phyloP scores from a whole-genome alignment of 2,113 vertebrate species.

The Elephantulus edwardii region DNA sequence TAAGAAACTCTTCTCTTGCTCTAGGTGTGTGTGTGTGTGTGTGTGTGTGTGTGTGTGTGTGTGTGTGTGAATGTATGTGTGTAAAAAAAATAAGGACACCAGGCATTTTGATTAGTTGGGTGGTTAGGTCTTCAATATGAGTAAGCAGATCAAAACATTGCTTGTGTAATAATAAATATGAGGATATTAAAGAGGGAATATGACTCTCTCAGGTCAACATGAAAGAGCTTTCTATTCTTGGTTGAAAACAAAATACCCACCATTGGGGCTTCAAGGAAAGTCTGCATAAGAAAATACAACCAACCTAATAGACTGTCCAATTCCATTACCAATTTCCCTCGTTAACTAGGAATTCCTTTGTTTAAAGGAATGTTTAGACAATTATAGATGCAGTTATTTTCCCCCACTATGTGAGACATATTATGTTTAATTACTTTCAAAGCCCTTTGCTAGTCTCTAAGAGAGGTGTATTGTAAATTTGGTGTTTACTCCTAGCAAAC shows the following conservation, averaged over 20 bases:
- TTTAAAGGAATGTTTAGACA: not conserved
- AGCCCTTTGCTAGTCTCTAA: not conserved
- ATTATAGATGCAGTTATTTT: not conserved
- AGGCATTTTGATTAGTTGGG: not conserved
- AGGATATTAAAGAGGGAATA: slow-evolving; percentile 17
- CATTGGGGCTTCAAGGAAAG: not conserved
- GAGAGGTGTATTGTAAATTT: not conserved
- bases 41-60: not conserved
- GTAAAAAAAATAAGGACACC: too few species aligned
- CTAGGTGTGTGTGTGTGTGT: not conserved
- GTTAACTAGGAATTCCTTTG: not conserved
- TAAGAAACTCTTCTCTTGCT: not conserved
- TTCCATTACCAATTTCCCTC: not conserved
- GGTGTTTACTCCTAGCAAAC: not conserved
- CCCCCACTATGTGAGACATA: not conserved
- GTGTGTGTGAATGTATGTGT: too few species aligned
- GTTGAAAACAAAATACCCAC: not conserved
- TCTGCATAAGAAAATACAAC: not conserved
- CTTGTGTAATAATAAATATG: not conserved
- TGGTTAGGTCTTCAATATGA: not conserved
- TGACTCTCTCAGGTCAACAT: not conserved
- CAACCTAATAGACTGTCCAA: fast-evolving
- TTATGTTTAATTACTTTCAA: not conserved
- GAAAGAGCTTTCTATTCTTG: not conserved
- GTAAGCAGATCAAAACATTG: not conserved